A percentile compares a stretch with the other conserved stretches of the same genome.
phyloP scores from a whole-genome alignment of 2,797 vertebrate genomes.

The Muscicapa comitata region DNA sequence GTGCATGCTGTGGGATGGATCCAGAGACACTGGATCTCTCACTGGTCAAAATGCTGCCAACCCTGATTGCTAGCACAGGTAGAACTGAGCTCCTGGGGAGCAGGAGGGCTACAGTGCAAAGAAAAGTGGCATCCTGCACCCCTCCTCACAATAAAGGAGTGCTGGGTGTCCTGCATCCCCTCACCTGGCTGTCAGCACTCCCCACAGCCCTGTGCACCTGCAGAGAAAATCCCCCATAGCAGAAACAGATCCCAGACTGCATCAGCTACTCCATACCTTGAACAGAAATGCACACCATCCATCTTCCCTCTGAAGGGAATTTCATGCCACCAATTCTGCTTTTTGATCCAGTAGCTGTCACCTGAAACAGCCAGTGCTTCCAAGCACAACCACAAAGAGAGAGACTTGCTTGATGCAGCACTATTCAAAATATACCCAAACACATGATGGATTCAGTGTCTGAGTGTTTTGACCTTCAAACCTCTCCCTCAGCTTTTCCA shows the following conservation, averaged over 20 bases:
- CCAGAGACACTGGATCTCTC: background rate
- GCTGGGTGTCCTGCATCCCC: background rate
- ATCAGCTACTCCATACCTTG: background rate
- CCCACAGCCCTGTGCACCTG: background rate
- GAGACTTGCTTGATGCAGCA: background rate
- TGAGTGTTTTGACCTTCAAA: slow-evolving; percentile 14
- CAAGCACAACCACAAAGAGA: background rate
- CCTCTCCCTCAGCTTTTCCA: background rate
- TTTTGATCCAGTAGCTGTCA: slow-evolving; percentile 33
- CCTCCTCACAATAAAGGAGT: background rate
- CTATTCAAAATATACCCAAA: background rate
- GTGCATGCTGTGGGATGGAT: accelerated
- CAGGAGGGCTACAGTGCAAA: background rate
- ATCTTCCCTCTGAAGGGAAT: background rate
- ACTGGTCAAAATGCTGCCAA: background rate
- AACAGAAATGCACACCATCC: background rate
- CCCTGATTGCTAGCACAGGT: background rate
- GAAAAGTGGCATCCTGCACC: background rate
- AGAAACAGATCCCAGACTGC: background rate
- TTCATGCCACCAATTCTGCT: background rate
- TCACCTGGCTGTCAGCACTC: background rate
- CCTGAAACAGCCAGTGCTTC: background rate
- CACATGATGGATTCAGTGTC: background rate
- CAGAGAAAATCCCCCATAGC: background rate
- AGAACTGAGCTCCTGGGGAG: background rate